Evolutionary conservation across 1,140 invertebrate species (phyloP), one percentile per base, ranked within the genome.

Genomic region (Cydia strobilella): DNA sequence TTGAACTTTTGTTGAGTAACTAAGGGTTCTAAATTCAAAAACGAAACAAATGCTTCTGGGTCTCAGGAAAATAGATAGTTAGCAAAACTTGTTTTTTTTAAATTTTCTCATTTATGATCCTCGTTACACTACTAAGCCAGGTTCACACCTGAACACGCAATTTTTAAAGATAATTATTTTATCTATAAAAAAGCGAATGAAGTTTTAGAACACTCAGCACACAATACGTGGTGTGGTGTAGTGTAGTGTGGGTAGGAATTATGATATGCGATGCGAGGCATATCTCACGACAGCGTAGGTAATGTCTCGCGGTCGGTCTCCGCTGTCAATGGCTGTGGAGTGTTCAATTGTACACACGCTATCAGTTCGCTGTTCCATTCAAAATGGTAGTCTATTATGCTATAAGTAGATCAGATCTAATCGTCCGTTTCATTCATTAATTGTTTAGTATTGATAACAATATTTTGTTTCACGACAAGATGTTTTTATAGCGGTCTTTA

Each of bases 351-450:
- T 59, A 59, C 54, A 59, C 54, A 59, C 54, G 12, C 54, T 20
- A 59, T 23, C 54, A 59, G 54, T 59, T 59, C 20, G 6, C 18
- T 59, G 20, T 59, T 59, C 54, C 54, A 23, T 59, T 59, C 20
- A 23, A 59, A 59, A 23, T 20, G 20, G 20, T 59, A 59, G 20
- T 9, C 54, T 59, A 23, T 59, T 59, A 59, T 59, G 15, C 20
- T 23, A 23, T 23, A 59, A 59, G 54, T 59, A 59, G 54, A 59
- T 59, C 54, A 59, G 54, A 59, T 59, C 15, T 23, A 59, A 59
- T 59, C 51, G 20, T 23, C 20, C 23, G 3, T 59, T 59, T 23
- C 9, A 59, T 59, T 59, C 18, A 59, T 59, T 59, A 59, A 59
- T 59, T 12, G 54, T 9, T 59, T 51, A 1, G n/a, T 45, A 45